Evolutionary conservation across 2,113 vertebrate genomes (phyloP), one percentile per base, ranked within the genome.

Genomic region (Ptyas mucosa): DNA sequence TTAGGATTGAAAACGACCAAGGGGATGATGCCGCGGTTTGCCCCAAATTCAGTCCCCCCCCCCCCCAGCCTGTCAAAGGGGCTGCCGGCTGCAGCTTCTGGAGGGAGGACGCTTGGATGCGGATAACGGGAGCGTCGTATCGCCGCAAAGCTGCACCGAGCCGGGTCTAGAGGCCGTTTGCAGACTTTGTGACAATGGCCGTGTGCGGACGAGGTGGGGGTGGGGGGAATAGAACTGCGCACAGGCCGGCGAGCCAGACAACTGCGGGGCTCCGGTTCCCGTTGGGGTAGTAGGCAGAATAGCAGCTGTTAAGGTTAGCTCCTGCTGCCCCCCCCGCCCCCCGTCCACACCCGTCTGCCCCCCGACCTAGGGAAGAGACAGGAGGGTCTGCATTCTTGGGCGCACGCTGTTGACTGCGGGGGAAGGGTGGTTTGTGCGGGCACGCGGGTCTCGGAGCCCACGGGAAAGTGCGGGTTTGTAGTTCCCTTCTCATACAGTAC

Each of bases 61-160:
- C 14, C 46, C 46, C 46, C 46, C 43, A 46, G 6, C 46, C 46
- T 5, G 75, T 58, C 90, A n/a, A 93, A 54, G 93, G 85, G 96
- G 69, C n/a, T 69, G 64, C 29, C 64, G 64, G 58, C 58, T 69
- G 11, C 69, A 39, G 69, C 69, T 8, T 15, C n/a, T 39, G 69
- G 69, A 81, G n/a, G 7, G n/a, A 81, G 69, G 15, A 20, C n/a
- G n/a, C 15, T n/a, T 81, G 69, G 97, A 95, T 96, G 96, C 96
- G 92, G 93, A 95, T 93, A 93, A 64, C 93, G 53, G 75, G 86
- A 93, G 91, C 52, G 87, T 24, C 61, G 46, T 26, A 43, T 23
- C 87, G 61, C 91, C 90, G 75, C 81, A 93, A 91, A 92, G 89
- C 88, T 85, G 93, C 89, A 90, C 90, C 3, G 93, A 89, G 94